Evolutionary conservation across 2,888 invertebrate species (phyloP).

Genomic region (Alsophila aescularia): DNA sequence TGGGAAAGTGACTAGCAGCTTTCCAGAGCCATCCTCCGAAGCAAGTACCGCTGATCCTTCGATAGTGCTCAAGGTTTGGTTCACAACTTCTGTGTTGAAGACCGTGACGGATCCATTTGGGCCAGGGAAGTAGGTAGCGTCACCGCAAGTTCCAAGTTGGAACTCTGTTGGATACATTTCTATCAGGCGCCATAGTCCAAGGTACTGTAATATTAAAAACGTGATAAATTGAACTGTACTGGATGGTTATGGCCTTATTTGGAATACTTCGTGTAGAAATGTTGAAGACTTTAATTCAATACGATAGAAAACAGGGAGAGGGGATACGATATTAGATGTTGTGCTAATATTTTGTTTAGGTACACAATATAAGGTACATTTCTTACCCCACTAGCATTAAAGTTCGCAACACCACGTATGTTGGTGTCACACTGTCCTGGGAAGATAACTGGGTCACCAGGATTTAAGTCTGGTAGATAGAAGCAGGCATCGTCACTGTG

Average conservation of each 20-base stretch:
- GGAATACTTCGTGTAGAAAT: too few species aligned
- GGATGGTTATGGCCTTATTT: too few species aligned
- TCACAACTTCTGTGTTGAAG: conserved; percentile 59
- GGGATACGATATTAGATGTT: too few species aligned
- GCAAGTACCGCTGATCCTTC: conserved; percentile 58
- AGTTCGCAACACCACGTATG: conserved; percentile 53
- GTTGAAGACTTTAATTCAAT: neutral
- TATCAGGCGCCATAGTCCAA: conserved; percentile 61
- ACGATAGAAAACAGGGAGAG: neutral
- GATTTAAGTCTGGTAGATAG: conserved; percentile 54
- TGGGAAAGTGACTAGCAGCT: conserved; percentile 85
- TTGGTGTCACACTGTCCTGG: conserved; percentile 58
- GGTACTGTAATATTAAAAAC: conserved; percentile 45
- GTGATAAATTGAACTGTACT: neutral
- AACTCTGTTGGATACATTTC: conserved; percentile 58
- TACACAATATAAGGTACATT: too few species aligned
- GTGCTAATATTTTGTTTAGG: too few species aligned
- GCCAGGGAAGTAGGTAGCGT: conserved; percentile 51
- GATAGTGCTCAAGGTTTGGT: conserved; percentile 47
- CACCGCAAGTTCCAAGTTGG: conserved; percentile 60
- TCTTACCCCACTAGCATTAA: conserved; percentile 50
- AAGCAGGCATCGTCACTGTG: conserved; percentile 61
- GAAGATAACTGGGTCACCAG: conserved; percentile 54
- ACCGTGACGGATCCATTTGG: conserved; percentile 46
- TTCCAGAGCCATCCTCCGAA: conserved; percentile 84